A percentile compares a stretch with the other conserved stretches of the same genome.
phyloP scores from a whole-genome alignment of 2,888 invertebrate genomes.

The Colostygia pectinataria region DNA sequence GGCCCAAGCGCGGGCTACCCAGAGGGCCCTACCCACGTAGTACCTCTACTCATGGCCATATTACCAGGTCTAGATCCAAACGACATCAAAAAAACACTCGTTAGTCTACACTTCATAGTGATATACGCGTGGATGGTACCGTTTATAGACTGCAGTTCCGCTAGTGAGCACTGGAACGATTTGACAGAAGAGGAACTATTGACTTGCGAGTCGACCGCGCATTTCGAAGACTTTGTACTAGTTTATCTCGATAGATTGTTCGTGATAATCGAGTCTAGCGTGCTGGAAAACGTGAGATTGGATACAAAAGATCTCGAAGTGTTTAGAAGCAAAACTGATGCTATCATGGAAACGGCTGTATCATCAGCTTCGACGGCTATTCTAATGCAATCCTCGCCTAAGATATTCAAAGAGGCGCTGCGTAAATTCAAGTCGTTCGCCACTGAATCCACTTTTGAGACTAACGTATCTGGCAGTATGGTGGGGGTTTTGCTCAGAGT shows the following conservation, averaged over 20 bases:
- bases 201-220: conserved; percentile 91
- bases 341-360: conserved; percentile 87
- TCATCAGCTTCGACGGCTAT: conserved; percentile 86
- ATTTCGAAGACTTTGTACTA: conserved; percentile 94
- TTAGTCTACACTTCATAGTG: conserved; percentile 90
- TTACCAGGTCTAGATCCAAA: conserved; percentile 96
- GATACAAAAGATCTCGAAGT: conserved; percentile 84
- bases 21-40: conserved; percentile 91
- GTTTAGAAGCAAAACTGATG: conserved; percentile 87
- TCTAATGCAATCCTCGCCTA: conserved; percentile 88
- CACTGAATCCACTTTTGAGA: conserved; percentile 90
- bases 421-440: conserved; percentile 89
- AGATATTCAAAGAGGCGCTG: conserved; percentile 85
- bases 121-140: conserved; percentile 91
- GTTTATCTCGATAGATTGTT: conserved; percentile 92
- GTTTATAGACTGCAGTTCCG: conserved; percentile 92
- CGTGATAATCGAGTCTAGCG: conserved; percentile 87
- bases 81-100: conserved; percentile 89
- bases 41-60: conserved; percentile 90
- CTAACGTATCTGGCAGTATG: conserved; percentile 91
- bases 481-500: conserved; percentile 88
- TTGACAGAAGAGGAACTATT: conserved; percentile 90
- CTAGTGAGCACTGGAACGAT: conserved; percentile 85
- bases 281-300: conserved; percentile 86
- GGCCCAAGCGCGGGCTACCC: conserved; percentile 83